Percentiles rank a stretch among this genome's conserved stretches.
These are phyloP conservation scores for Plectropomus leopardus DNA, from an alignment of 2,113 vertebrate species.

Conservation along the genomic window DNA sequence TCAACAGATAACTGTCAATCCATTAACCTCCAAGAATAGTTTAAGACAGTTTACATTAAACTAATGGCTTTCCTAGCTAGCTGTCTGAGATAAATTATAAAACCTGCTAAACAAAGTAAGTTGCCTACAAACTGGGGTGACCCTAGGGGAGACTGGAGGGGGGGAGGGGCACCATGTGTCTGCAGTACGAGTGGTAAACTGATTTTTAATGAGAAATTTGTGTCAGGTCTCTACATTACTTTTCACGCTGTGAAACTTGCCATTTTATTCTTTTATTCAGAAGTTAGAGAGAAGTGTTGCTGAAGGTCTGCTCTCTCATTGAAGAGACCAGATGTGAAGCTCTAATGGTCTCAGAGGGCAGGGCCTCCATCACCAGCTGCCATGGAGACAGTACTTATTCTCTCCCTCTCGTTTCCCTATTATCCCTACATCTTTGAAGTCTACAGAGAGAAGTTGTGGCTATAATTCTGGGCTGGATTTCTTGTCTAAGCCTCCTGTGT, in stretches of 20 bases:
- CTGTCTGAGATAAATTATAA: too few species aligned
- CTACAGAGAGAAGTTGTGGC: slow-evolving; percentile 31
- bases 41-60: too few species aligned
- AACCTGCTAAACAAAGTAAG: too few species aligned
- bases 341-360: slow-evolving; percentile 37
- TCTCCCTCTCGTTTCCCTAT: slow-evolving; percentile 41
- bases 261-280: not conserved
- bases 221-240: not conserved
- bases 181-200: too few species aligned
- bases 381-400: slow-evolving; percentile 52
- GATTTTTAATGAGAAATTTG: too few species aligned
- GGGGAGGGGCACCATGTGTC: too few species aligned
- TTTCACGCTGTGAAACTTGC: not conserved
- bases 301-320: slow-evolving; percentile 1
- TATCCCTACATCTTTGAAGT: slow-evolving; percentile 57
- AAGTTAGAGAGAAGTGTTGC: not conserved
- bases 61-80: too few species aligned
- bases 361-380: slow-evolving; percentile 56
- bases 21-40: too few species aligned
- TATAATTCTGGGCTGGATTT: slow-evolving; percentile 48
- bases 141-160: too few species aligned
- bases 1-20: too few species aligned
- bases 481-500: slow-evolving; percentile 50
- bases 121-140: too few species aligned
- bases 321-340: slow-evolving; percentile 40